phyloP scores from a whole-genome alignment of 2,113 vertebrate genomes.

The Dasypus novemcinctus region DNA sequence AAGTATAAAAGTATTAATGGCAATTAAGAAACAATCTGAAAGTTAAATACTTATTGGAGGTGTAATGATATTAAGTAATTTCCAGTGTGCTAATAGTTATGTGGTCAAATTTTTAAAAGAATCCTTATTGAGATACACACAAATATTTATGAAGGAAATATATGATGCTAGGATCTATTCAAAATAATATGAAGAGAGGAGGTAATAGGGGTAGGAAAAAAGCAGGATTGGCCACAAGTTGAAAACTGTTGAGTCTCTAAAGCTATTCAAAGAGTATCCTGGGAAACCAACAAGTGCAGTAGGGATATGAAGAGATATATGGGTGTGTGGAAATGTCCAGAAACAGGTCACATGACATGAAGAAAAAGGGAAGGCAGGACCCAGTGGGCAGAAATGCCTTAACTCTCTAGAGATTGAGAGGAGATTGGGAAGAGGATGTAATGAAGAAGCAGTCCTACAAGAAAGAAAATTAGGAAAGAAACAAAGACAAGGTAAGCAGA shows the following conservation, averaged over 20 bases:
- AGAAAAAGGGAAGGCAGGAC: not conserved
- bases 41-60: not conserved
- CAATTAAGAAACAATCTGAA: not conserved
- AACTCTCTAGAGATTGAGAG: not conserved
- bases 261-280: not conserved
- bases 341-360: not conserved
- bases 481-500: not conserved
- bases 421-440: not conserved
- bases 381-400: not conserved
- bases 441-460: not conserved
- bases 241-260: not conserved
- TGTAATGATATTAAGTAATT: not conserved
- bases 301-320: not conserved
- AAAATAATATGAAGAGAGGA: not conserved
- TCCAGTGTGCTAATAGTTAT: not conserved
- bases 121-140: not conserved
- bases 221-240: not conserved
- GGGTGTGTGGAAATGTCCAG: not conserved
- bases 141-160: not conserved
- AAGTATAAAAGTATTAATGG: not conserved
- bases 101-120: not conserved
- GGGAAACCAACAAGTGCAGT: not conserved
- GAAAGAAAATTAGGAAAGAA: not conserved
- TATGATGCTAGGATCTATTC: not conserved
- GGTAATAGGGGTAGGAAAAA: not conserved